These are phyloP conservation scores for Trachymyrmex cornetzi DNA, from an alignment of 1,140 invertebrate species.

Conservation along the genomic window DNA sequence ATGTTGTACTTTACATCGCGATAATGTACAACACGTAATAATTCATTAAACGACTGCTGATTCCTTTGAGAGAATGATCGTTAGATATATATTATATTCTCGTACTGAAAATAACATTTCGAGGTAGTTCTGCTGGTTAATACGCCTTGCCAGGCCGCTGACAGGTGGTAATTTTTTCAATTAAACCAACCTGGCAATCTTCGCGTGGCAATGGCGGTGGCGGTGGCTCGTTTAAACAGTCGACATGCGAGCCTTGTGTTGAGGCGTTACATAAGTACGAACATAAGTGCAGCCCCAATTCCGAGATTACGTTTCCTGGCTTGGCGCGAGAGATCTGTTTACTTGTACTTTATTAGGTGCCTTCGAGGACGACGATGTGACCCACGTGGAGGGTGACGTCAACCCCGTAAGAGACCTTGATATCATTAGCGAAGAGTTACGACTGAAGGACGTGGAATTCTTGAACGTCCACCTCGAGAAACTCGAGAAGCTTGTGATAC, in stretches of 20 bases:
- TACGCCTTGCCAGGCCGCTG: slow-evolving; percentile 43
- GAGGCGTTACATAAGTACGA: slow-evolving; percentile 61
- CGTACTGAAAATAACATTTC: slow-evolving; percentile 70
- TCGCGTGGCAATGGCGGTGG: slow-evolving; percentile 64
- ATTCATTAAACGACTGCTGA: slow-evolving; percentile 40
- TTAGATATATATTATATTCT: slow-evolving; percentile 59
- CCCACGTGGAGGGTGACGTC: slow-evolving; percentile 99
- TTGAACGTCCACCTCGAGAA: slow-evolving; percentile 94
- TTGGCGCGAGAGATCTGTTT: not conserved
- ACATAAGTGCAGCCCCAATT: slow-evolving; percentile 8
- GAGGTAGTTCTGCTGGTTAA: slow-evolving; percentile 64
- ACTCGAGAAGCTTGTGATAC: slow-evolving; percentile 94
- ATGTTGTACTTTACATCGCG: slow-evolving; percentile 2
- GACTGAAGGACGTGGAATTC: slow-evolving; percentile 97
- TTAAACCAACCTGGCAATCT: slow-evolving; percentile 77
- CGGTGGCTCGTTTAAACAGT: slow-evolving; percentile 72
- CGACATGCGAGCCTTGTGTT: slow-evolving; percentile 62
- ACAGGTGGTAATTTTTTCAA: slow-evolving; percentile 75
- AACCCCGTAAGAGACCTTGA: slow-evolving; percentile 98
- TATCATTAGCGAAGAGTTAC: slow-evolving; percentile 98
- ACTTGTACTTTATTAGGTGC: slow-evolving; percentile 89
- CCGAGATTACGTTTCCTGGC: slow-evolving; percentile 12
- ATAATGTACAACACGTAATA: slow-evolving; percentile 48
- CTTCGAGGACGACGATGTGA: slow-evolving; percentile 99
- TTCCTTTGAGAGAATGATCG: slow-evolving; percentile 36